phyloP scores from a whole-genome alignment of 2,888 invertebrate species.

The Drosophila suboccidentalis region DNA sequence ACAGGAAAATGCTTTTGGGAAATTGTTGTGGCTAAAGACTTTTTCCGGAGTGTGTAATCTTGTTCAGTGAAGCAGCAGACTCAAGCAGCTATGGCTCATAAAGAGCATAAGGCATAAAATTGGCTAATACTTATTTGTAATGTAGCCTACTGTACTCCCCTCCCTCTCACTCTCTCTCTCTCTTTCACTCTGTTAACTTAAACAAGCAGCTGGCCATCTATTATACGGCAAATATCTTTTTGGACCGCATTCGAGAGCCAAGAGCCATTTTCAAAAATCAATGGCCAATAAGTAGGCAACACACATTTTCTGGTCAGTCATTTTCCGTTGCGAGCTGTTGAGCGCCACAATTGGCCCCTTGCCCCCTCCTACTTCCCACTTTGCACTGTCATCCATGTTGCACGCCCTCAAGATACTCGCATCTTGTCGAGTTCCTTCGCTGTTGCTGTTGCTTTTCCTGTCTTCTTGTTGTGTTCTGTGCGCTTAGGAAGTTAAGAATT shows the following conservation, averaged over 20 bases:
- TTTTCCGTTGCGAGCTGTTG: conserved; percentile 58
- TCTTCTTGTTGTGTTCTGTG: conserved; percentile 61
- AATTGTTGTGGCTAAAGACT: conserved; percentile 49
- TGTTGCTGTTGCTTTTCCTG: conserved; percentile 20
- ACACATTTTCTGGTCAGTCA: conserved; percentile 75
- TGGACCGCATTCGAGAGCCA: conserved; percentile 29
- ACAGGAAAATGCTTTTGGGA: conserved; percentile 44
- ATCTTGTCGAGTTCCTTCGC: conserved; percentile 28
- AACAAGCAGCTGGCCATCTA: conserved; percentile 32
- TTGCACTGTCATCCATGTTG: conserved; percentile 70
- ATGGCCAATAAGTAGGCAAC: conserved; percentile 79
- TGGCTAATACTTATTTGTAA: conserved; percentile 69
- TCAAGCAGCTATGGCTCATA: conserved; percentile 53
- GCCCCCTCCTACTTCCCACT: conserved; percentile 7
- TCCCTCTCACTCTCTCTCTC: not conserved
- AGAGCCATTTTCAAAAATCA: conserved; percentile 66
- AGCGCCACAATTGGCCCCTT: conserved; percentile 40
- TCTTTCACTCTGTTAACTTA: not conserved
- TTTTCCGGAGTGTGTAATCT: conserved; percentile 59
- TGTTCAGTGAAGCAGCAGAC: conserved; percentile 42
- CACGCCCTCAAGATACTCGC: conserved; percentile 73
- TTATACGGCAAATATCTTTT: conserved; percentile 47
- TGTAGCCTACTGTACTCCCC: not conserved
- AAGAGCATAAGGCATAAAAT: conserved; percentile 80
- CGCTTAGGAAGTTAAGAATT: conserved; percentile 79